Percentiles rank a stretch among this genome's conserved stretches.
Conservation (phyloP, 2,888 invertebrate genomes). For the Megastigmus dorsalis region DNA sequence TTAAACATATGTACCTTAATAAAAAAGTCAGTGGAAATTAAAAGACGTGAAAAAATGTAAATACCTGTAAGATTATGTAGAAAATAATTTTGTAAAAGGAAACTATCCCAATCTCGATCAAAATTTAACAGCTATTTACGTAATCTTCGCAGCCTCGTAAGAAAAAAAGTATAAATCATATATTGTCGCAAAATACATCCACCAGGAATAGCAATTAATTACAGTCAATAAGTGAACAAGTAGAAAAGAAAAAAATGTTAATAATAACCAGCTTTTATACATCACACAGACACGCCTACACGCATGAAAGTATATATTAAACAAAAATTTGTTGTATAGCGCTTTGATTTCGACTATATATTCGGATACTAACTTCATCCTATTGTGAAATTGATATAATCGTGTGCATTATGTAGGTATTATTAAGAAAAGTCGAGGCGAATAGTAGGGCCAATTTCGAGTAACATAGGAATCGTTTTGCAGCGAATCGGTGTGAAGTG, state of each 20-base stretch:
- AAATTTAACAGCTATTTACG: not conserved
- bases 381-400: not conserved
- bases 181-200: slow-evolving; percentile 10
- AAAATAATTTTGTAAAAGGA: slow-evolving; percentile 27
- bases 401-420: too few species aligned
- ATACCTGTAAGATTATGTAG: slow-evolving; percentile 26
- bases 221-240: slow-evolving; percentile 5
- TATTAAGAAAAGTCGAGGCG: not conserved
- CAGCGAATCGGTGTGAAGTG: too few species aligned
- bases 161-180: not conserved
- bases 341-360: not conserved
- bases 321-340: not conserved
- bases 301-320: not conserved
- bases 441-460: not conserved
- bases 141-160: slow-evolving; percentile 5
- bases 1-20: too few species aligned
- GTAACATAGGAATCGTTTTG: too few species aligned
- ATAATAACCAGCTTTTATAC: not conserved
- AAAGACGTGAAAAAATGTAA: slow-evolving; percentile 6
- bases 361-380: not conserved
- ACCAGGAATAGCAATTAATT: slow-evolving; percentile 15
- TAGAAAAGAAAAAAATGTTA: not conserved
- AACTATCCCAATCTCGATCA: not conserved
- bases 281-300: not conserved
- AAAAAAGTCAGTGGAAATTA: not conserved